Conservation (phyloP, 2,797 vertebrate species). For the Adrianichthys oophorus region DNA sequence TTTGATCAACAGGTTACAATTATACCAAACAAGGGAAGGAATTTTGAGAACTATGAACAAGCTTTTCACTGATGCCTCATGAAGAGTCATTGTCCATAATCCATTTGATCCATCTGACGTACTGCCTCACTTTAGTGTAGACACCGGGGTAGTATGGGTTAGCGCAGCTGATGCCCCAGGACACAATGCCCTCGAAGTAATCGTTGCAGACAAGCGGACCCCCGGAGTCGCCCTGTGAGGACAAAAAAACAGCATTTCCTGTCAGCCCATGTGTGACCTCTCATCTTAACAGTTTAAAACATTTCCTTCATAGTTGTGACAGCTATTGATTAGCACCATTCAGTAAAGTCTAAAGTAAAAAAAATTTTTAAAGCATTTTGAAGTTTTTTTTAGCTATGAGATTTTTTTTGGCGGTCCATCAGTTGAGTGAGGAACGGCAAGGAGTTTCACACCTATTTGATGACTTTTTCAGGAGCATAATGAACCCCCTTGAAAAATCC, state of each 20-base stretch:
- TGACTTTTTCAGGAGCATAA: too few species aligned
- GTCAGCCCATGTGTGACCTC: not conserved
- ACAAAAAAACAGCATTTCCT: not conserved
- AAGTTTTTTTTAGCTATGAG: too few species aligned
- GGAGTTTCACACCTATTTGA: too few species aligned
- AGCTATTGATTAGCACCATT: not conserved
- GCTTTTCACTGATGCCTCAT: slow-evolving; percentile 4
- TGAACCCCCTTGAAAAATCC: too few species aligned
- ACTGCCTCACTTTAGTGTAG: slow-evolving; percentile 79
- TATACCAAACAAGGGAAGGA: too few species aligned
- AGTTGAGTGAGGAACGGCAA: too few species aligned
- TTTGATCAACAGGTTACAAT: too few species aligned
- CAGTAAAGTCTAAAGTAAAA: too few species aligned
- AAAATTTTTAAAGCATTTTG: too few species aligned
- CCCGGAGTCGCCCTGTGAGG: slow-evolving; percentile 77
- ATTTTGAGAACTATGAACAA: not conserved
- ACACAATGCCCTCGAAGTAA: slow-evolving; percentile 78
- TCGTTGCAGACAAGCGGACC: slow-evolving; percentile 76
- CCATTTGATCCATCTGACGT: slow-evolving; percentile 65
- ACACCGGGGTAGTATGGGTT: slow-evolving; percentile 74
- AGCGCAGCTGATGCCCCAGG: slow-evolving; percentile 81
- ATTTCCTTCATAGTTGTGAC: not conserved
- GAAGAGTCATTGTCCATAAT: slow-evolving; percentile 18
- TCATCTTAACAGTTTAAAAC: not conserved
- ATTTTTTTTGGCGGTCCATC: too few species aligned